These are phyloP conservation scores for Rhadinocentrus ornatus DNA, from an alignment of 2,797 vertebrate species.

Conservation along the genomic window DNA sequence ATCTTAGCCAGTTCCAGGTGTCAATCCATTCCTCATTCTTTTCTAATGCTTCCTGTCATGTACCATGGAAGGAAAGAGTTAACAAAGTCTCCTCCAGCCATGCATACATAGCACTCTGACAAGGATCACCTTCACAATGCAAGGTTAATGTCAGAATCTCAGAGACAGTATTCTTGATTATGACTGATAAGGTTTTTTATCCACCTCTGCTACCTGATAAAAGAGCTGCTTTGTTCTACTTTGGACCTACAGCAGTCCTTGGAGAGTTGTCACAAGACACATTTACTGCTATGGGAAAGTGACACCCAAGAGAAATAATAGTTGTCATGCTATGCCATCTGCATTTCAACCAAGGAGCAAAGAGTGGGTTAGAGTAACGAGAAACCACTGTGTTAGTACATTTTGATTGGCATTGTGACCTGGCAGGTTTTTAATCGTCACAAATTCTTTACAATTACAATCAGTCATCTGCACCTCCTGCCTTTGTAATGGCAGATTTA, in stretches of 20 bases:
- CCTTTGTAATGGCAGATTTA: slow-evolving; percentile 69
- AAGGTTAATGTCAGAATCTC: slow-evolving; percentile 64
- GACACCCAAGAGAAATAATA: slow-evolving; percentile 11
- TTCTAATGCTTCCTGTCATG: slow-evolving; percentile 38
- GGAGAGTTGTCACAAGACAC: slow-evolving; percentile 21
- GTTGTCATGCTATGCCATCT: slow-evolving; percentile 26
- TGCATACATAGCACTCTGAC: slow-evolving; percentile 36
- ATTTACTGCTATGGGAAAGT: slow-evolving; percentile 4
- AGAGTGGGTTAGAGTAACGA: slow-evolving; percentile 42
- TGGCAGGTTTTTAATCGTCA: slow-evolving; percentile 67
- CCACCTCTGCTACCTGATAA: slow-evolving; percentile 19
- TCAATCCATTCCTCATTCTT: slow-evolving; percentile 31
- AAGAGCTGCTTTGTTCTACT: slow-evolving; percentile 25
- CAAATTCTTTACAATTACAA: slow-evolving; percentile 69
- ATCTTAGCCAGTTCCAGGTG: slow-evolving; percentile 31
- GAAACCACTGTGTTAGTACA: slow-evolving; percentile 33
- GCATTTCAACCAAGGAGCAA: slow-evolving; percentile 43
- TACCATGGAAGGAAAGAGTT: slow-evolving; percentile 47
- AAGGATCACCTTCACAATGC: slow-evolving; percentile 43
- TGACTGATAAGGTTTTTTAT: slow-evolving; percentile 64
- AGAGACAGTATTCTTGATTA: slow-evolving; percentile 51
- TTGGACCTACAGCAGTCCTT: slow-evolving; percentile 19
- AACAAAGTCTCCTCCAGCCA: slow-evolving; percentile 27
- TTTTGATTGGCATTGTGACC: slow-evolving; percentile 73
- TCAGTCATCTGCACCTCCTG: slow-evolving; percentile 65